Evolutionary conservation across 2,888 invertebrate genomes (phyloP).

Genomic region (Leptogaster cylindrica): DNA sequence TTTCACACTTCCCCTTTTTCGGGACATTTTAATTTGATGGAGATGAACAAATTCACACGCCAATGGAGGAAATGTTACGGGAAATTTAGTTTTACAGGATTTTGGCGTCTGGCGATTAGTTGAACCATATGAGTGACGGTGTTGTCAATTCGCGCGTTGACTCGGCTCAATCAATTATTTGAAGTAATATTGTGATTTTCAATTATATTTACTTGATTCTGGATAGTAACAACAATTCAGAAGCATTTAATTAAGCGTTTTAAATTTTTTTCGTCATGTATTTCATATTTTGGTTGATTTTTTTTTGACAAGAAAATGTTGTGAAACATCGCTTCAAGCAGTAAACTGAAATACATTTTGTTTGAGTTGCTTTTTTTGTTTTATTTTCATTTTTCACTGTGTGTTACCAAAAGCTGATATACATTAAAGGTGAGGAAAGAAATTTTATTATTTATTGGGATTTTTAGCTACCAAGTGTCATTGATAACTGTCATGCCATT

Average conservation of each 20-base stretch:
- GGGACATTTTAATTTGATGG: too few relatives aligned
- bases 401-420: conserved; percentile 8
- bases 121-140: too few relatives aligned
- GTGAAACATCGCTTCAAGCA: conserved; percentile 32
- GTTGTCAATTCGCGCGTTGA: too few relatives aligned
- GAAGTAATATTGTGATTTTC: too few relatives aligned
- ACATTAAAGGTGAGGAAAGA: conserved; percentile 18
- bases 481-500: conserved; percentile 1
- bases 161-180: too few relatives aligned
- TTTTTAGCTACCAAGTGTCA: neutral
- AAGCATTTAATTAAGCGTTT: neutral
- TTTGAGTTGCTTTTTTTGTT: conserved; percentile 28
- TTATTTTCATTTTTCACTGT: conserved; percentile 20
- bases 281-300: neutral
- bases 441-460: neutral
- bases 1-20: too few relatives aligned
- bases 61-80: too few relatives aligned
- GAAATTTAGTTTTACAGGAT: too few relatives aligned
- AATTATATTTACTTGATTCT: too few relatives aligned
- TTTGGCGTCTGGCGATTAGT: too few relatives aligned
- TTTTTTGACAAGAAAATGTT: conserved; percentile 24
- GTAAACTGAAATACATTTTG: conserved; percentile 28
- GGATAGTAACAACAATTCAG: too few relatives aligned
- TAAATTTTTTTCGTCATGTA: neutral
- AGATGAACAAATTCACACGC: too few relatives aligned